Percentiles rank a stretch among this genome's conserved stretches.
Conservation (phyloP, 30 jellyfish, hydroid and myxozoan species). For the Turritopsis dohrnii region DNA sequence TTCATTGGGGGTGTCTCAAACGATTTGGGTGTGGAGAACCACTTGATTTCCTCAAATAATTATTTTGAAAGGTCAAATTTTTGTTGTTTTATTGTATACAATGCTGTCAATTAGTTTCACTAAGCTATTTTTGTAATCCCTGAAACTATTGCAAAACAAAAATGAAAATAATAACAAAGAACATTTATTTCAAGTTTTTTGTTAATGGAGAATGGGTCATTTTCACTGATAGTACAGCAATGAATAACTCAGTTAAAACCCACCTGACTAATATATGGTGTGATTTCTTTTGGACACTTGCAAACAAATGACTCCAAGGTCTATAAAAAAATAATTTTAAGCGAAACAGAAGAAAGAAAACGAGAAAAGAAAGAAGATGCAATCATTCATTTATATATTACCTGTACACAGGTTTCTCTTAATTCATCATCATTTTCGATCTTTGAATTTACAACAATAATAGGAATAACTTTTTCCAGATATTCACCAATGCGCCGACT, state of each 20-base stretch:
- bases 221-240: no score
- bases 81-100: no score
- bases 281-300: constrained; percentile 94
- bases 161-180: no score
- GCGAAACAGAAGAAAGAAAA: background rate
- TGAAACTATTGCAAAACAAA: no score
- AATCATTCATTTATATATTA: background rate
- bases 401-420: constrained; percentile 98
- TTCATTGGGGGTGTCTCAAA: no score
- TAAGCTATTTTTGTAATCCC: no score
- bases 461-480: constrained; percentile 76
- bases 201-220: no score
- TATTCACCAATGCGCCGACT: constrained; percentile 95
- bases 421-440: constrained; percentile 90
- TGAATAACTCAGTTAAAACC: background rate
- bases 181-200: no score
- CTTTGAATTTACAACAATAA: constrained; percentile 58
- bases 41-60: no score
- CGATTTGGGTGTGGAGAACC: no score
- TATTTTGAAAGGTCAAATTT: no score
- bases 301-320: constrained; percentile 93
- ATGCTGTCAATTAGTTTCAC: no score
- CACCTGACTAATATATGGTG: constrained; percentile 88
- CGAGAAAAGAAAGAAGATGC: background rate
- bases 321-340: constrained; percentile 34